These are phyloP conservation scores for Synodontis membranacea DNA, from an alignment of 2,113 vertebrate species.

Conservation along the genomic window DNA sequence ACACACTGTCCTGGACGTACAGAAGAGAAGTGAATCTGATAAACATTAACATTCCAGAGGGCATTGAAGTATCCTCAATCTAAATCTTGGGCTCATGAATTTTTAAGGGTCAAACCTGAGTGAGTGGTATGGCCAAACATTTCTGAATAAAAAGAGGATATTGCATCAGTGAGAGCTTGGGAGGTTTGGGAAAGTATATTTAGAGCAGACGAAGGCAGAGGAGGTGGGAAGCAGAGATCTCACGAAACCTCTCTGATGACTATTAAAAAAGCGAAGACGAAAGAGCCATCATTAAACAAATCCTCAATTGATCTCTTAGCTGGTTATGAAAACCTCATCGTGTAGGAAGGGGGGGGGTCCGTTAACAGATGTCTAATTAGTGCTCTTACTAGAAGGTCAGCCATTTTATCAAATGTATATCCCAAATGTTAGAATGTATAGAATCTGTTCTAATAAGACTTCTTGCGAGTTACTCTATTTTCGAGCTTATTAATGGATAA, in stretches of 20 bases:
- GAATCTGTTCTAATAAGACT: not conserved
- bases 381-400: not conserved
- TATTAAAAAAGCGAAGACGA: not conserved
- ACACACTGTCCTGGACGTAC: not conserved
- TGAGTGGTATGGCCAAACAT: conserved; percentile 19
- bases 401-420: not conserved
- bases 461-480: not conserved
- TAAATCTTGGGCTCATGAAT: conserved; percentile 24
- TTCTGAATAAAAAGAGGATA: conserved; percentile 29
- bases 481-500: not conserved
- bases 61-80: not conserved
- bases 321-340: not conserved
- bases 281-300: not conserved
- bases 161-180: conserved; percentile 27
- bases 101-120: conserved; percentile 32
- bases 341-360: not conserved
- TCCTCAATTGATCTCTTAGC: not conserved
- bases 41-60: conserved; percentile 8
- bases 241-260: not conserved
- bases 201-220: not conserved
- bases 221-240: not conserved
- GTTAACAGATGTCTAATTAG: not conserved
- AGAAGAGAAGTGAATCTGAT: not conserved
- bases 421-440: not conserved
- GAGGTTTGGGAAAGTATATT: conserved; percentile 7